These are phyloP conservation scores for Noctua janthe DNA, from an alignment of 2,888 invertebrate genomes.

Conservation along the genomic window DNA sequence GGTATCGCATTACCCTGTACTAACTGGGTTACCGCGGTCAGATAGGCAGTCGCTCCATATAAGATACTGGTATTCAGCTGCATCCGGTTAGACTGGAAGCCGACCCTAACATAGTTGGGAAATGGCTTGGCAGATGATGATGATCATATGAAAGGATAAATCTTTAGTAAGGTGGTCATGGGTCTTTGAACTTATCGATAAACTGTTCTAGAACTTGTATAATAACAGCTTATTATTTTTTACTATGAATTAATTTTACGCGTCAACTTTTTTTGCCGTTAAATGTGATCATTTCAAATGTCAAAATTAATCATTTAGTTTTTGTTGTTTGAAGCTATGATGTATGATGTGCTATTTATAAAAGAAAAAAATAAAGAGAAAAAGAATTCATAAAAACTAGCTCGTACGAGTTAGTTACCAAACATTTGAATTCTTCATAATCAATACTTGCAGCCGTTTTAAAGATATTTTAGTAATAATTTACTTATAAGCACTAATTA, in stretches of 20 bases:
- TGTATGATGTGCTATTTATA: not conserved
- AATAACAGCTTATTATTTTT: constrained; percentile 1
- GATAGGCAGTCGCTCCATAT: not conserved
- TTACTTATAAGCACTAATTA: no score
- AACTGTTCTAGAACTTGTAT: not conserved
- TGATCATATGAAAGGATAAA: not conserved
- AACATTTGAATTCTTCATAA: no score
- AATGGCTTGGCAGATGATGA: not conserved
- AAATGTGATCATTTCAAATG: not conserved
- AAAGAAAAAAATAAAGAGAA: no score
- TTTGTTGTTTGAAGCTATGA: constrained; percentile 6
- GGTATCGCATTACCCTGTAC: not conserved
- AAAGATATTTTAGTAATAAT: no score
- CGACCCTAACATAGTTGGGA: not conserved
- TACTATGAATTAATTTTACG: not conserved
- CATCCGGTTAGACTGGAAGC: not conserved
- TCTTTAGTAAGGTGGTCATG: not conserved
- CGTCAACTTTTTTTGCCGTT: constrained; percentile 7
- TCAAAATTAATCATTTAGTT: constrained; percentile 9
- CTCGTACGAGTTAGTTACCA: no score
- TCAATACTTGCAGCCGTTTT: no score
- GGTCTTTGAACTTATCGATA: constrained; percentile 30
- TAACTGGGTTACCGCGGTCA: not conserved
- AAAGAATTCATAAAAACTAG: no score
- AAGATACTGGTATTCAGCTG: not conserved